Evolutionary conservation across 2,888 invertebrate genomes (phyloP).

Genomic region (Acleris sparsana): DNA sequence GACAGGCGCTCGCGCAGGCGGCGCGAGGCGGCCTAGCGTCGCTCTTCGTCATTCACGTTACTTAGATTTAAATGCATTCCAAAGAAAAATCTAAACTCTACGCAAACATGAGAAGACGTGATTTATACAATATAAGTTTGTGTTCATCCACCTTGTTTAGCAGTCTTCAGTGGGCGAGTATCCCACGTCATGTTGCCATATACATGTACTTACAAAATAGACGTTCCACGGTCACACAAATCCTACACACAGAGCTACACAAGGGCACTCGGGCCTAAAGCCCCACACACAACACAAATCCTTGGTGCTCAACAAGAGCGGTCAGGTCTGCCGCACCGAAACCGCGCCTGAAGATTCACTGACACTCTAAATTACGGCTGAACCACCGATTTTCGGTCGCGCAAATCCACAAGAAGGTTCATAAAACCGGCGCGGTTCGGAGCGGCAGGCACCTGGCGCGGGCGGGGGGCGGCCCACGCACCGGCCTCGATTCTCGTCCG

Average conservation of each 20-base stretch:
- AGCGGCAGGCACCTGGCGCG: conserved; percentile 80
- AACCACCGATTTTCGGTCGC: conserved; percentile 80
- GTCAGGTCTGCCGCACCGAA: conserved; percentile 66
- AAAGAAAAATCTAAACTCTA: conserved; percentile 59
- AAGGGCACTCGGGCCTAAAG: conserved; percentile 76
- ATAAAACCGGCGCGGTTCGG: conserved; percentile 85
- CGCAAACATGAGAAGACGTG: conserved; percentile 51
- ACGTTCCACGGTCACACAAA: conserved; percentile 77
- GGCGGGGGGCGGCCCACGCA: conserved; percentile 84
- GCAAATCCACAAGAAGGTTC: conserved; percentile 84
- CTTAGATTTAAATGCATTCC: conserved; percentile 59
- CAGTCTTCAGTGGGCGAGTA: conserved; percentile 52
- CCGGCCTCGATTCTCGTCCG: conserved; percentile 84
- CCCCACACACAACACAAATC: conserved; percentile 77
- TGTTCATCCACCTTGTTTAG: conserved; percentile 37
- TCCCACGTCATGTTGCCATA: conserved; percentile 61
- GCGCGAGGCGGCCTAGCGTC: conserved; percentile 46
- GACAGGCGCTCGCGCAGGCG: conserved; percentile 64
- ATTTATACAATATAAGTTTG: conserved; percentile 51
- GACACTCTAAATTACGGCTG: conserved; percentile 74
- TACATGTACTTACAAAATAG: conserved; percentile 74
- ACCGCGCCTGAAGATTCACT: conserved; percentile 77
- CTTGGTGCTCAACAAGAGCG: conserved; percentile 47
- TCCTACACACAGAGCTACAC: conserved; percentile 77
- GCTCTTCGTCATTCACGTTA: conserved; percentile 67